Conservation (phyloP, 2,888 invertebrate genomes). For the Mongoloraphidia duomilia region DNA sequence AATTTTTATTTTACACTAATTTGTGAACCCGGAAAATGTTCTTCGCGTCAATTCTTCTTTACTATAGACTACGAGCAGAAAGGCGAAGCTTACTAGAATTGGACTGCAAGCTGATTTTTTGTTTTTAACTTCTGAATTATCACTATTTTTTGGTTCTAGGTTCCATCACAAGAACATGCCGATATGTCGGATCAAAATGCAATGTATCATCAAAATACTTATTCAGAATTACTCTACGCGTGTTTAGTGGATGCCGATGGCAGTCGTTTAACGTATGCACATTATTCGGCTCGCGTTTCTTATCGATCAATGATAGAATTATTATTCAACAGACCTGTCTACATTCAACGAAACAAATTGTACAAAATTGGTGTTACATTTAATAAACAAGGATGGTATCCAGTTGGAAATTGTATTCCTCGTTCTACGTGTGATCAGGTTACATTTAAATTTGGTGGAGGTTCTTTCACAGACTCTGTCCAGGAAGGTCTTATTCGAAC, state of each 20-base stretch:
- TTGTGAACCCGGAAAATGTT: no score
- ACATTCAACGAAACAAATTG: slow-evolving; percentile 58
- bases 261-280: slow-evolving; percentile 65
- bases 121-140: no score
- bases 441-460: slow-evolving; percentile 62
- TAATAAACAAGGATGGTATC: slow-evolving; percentile 71
- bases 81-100: no score
- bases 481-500: slow-evolving; percentile 66
- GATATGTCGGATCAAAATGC: slow-evolving; percentile 29
- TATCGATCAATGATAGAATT: slow-evolving; percentile 62
- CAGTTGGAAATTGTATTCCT: slow-evolving; percentile 57
- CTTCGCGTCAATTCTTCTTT: no score
- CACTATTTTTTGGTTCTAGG: slow-evolving; percentile 29
- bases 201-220: slow-evolving; percentile 25
- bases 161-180: slow-evolving; percentile 55
- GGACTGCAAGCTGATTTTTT: no score
- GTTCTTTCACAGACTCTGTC: slow-evolving; percentile 52
- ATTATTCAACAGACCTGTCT: slow-evolving; percentile 65
- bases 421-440: slow-evolving; percentile 55
- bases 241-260: slow-evolving; percentile 69
- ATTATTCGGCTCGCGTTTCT: slow-evolving; percentile 64
- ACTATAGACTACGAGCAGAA: no score
- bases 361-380: slow-evolving; percentile 73
- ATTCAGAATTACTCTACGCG: slow-evolving; percentile 68
- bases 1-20: no score